Evolutionary conservation across 2,888 invertebrate genomes (phyloP).

Genomic region (Reticulitermes lucifugus): DNA sequence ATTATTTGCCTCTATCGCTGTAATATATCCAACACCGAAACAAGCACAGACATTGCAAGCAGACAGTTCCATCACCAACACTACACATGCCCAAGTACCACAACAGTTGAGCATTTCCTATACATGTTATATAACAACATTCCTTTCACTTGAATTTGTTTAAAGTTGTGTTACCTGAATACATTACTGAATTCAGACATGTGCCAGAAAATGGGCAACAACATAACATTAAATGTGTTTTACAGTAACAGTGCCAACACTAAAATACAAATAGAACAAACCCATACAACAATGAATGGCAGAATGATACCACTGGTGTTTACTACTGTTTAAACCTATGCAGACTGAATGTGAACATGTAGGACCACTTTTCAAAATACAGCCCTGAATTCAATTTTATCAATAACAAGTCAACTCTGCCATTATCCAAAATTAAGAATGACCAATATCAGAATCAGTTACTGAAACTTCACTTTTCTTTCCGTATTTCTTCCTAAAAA

Average conservation of each 20-base stretch:
- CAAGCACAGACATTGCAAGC: constrained; percentile 12
- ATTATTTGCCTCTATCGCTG: neutral
- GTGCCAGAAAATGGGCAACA: constrained; percentile 33
- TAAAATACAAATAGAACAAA: neutral
- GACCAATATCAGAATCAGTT: too few species aligned
- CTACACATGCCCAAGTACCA: neutral
- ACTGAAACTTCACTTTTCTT: too few species aligned
- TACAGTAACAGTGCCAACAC: constrained; percentile 8
- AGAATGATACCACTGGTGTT: neutral
- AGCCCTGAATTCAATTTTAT: constrained; percentile 15
- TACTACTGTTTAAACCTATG: neutral
- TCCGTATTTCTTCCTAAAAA: too few species aligned
- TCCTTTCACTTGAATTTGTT: constrained; percentile 4
- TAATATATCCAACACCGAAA: constrained; percentile 16
- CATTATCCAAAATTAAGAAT: neutral
- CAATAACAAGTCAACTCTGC: neutral
- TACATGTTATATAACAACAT: constrained; percentile 14
- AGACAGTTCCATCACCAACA: constrained; percentile 9
- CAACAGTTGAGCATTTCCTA: neutral
- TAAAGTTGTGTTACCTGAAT: constrained; percentile 33
- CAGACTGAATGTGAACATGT: neutral
- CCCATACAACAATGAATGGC: neutral
- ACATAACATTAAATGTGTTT: constrained; percentile 1
- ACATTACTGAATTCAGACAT: constrained; percentile 34
- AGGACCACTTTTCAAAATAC: constrained; percentile 14